These are phyloP conservation scores for Helarctos malayanus DNA, from an alignment of 2,797 vertebrate species.

Conservation along the genomic window DNA sequence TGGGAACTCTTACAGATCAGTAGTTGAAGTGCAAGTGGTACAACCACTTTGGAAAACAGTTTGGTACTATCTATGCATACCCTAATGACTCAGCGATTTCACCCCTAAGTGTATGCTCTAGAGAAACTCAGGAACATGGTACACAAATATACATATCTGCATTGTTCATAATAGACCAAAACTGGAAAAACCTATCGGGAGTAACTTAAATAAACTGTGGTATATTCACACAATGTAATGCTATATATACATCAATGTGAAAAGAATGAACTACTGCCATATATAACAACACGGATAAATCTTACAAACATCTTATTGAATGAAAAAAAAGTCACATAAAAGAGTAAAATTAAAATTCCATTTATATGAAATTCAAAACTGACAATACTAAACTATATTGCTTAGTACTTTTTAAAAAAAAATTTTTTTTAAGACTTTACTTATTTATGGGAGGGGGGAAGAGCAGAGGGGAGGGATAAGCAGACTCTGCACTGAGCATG, in stretches of 20 bases:
- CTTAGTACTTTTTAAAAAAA: neutral
- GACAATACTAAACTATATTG: neutral
- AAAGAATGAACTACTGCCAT: neutral
- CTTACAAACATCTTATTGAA: neutral
- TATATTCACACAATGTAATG: neutral
- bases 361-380: neutral
- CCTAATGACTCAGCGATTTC: neutral
- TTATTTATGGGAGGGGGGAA: neutral
- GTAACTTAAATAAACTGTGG: neutral
- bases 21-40: neutral
- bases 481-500: neutral
- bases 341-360: neutral
- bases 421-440: neutral
- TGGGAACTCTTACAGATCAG: neutral
- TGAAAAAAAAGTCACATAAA: neutral
- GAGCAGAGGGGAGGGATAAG: neutral
- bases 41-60: neutral
- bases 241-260: neutral
- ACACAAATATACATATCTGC: neutral
- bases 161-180: neutral
- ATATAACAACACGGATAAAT: neutral
- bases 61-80: neutral
- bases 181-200: neutral
- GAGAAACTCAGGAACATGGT: neutral
- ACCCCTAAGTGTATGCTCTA: neutral